phyloP scores from a whole-genome alignment of 2,888 invertebrate genomes.

The Epinotia demarniana region DNA sequence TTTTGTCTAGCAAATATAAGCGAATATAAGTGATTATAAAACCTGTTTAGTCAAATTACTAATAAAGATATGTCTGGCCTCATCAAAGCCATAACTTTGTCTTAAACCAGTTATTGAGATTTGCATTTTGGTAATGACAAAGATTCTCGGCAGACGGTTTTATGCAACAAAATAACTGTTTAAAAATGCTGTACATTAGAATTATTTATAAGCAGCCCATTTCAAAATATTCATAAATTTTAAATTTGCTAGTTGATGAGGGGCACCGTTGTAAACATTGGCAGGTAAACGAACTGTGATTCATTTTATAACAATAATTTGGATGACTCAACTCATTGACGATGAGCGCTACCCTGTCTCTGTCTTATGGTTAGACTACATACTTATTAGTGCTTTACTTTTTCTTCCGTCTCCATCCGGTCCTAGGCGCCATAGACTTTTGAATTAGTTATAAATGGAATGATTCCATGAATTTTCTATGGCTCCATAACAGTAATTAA shows the following conservation, averaged over 20 bases:
- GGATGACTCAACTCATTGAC: constrained; percentile 48
- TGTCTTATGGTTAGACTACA: not conserved
- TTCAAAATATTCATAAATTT: constrained; percentile 8
- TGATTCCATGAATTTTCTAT: constrained; percentile 1
- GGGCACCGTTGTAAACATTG: constrained; percentile 54
- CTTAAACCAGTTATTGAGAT: constrained; percentile 30
- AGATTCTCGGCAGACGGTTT: constrained; percentile 6
- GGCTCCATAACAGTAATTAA: not conserved
- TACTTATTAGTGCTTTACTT: constrained; percentile 7
- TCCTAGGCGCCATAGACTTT: not conserved
- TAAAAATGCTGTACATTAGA: constrained; percentile 26
- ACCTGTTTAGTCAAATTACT: constrained; percentile 22
- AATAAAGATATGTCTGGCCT: constrained; percentile 29
- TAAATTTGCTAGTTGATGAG: constrained; percentile 4
- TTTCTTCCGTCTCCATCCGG: not conserved
- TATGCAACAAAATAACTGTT: constrained; percentile 6
- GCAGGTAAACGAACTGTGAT: constrained; percentile 74
- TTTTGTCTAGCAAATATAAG: not conserved
- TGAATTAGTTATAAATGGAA: not conserved
- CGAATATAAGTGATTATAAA: not conserved
- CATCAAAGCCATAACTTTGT: constrained; percentile 27
- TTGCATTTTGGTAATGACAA: constrained; percentile 11
- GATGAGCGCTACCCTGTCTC: not conserved
- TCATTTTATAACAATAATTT: constrained; percentile 56
- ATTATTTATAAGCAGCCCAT: constrained; percentile 18